These are phyloP conservation scores for Thysanoteuthis rhombus DNA, from an alignment of 2,888 invertebrate species.

Conservation along the genomic window DNA sequence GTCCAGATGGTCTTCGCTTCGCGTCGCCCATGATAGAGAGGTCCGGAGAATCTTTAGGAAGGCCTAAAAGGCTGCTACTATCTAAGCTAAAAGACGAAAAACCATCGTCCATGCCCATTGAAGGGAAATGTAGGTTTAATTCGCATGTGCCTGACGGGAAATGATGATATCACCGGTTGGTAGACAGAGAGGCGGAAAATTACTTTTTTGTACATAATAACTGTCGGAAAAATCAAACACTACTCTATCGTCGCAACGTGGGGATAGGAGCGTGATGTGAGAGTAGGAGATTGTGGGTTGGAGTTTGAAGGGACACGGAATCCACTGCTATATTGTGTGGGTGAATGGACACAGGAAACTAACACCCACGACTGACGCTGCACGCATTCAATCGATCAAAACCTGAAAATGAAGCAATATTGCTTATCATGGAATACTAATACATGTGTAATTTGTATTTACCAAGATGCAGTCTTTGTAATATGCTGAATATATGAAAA, in stretches of 20 bases:
- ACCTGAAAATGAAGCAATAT: too few species aligned
- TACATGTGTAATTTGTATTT: too few species aligned
- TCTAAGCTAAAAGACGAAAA: too few species aligned
- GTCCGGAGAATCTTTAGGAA: too few species aligned
- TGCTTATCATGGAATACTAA: too few species aligned
- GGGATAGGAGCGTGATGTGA: not conserved
- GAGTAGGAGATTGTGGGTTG: not conserved
- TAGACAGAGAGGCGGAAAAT: not conserved
- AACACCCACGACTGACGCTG: not conserved
- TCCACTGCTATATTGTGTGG: not conserved
- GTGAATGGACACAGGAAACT: not conserved
- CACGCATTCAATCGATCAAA: too few species aligned
- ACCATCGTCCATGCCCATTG: not conserved
- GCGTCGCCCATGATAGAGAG: too few species aligned
- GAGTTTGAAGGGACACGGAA: not conserved
- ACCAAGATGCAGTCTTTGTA: too few species aligned
- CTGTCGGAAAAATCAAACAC: not conserved
- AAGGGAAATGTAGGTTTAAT: not conserved
- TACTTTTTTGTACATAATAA: not conserved
- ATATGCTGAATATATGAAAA: too few species aligned
- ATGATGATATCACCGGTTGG: not conserved
- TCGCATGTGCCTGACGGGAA: not conserved
- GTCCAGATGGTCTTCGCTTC: too few species aligned
- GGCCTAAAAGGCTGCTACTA: too few species aligned
- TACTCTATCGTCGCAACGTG: not conserved